Base-by-base conservation (phyloP, 2,888 invertebrate species). In the Amphipoea oculea region DNA sequence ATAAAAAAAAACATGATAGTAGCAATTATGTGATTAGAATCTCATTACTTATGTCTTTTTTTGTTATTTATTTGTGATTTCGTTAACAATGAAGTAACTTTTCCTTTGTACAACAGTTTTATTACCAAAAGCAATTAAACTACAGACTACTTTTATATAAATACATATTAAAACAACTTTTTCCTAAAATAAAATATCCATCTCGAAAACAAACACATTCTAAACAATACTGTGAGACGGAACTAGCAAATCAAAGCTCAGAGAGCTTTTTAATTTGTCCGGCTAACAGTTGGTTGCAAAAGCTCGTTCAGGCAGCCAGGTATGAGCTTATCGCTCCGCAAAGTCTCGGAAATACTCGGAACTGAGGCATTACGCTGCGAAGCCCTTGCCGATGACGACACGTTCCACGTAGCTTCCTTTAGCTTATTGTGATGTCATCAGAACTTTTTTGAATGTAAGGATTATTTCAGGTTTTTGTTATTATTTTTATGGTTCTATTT, bases 241-340 rank as follows among this genome's bases (percentile, higher is more conserved):
- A 79, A 62, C 48, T 9, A 71, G 14, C 40, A 75, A 81, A 87
- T 71, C 51, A 81, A 82, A 86, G 79, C 73, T 77, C 29, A 17
- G 17, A 76, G 48, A 76, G 45, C 91, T 92, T 89, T 86, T 88
- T 29, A 92, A 94, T 88, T 93, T 84, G 84, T 88, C 78, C 87
- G 94, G 88, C 66, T 94, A 88, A 90, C 89, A 81, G n/a, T 83
- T 78, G 81, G 85, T 91, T 88, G 92, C 91, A 91, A 92, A 92
- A 93, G 93, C 92, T 87, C 89, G 93, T 91, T 84, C 90, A 90
- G 23, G 40, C 65, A 36, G 36, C 4, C 65, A 65, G 91, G 92
- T 94, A 93, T 70, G 67, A 66, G 83, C 88, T 94, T 95, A 94
- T 94, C 94, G 94, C 90, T 88, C 80, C 84, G 91, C 92, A 88